Conservation (phyloP, 2,888 invertebrate species). For the Mimas tiliae region DNA sequence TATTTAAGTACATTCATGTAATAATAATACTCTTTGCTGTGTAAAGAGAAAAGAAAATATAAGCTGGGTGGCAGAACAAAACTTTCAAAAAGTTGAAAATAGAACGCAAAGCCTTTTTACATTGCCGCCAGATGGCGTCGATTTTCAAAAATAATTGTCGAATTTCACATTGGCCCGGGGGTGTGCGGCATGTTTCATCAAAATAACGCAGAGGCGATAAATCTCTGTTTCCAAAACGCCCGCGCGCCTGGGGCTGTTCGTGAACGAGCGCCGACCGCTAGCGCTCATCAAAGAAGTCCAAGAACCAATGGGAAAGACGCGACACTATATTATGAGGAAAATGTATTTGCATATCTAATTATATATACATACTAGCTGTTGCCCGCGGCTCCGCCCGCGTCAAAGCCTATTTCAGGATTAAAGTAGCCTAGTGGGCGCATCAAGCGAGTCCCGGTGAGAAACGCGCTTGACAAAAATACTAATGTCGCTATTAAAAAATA, state of each 20-base stretch:
- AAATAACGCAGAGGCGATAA: slow-evolving; percentile 52
- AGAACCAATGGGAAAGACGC: neutral
- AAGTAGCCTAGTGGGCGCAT: too few species aligned
- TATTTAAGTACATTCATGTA: neutral
- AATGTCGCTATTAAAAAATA: too few species aligned
- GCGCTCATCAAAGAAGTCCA: slow-evolving; percentile 26
- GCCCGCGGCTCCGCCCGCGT: too few species aligned
- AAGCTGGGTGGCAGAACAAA: neutral
- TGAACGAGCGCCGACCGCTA: slow-evolving; percentile 43
- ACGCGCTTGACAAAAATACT: too few species aligned
- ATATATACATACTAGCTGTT: too few species aligned
- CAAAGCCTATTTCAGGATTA: too few species aligned
- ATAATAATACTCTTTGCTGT: too few species aligned
- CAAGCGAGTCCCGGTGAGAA: too few species aligned
- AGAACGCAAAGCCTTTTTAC: slow-evolving; percentile 16
- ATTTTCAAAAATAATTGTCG: slow-evolving; percentile 44
- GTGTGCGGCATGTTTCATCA: slow-evolving; percentile 52
- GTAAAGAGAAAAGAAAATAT: too few species aligned
- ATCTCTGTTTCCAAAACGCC: slow-evolving; percentile 55
- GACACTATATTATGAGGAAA: neutral
- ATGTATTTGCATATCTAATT: too few species aligned
- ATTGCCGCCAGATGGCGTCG: slow-evolving; percentile 17
- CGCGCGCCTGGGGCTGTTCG: slow-evolving; percentile 53
- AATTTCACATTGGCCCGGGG: slow-evolving; percentile 40
- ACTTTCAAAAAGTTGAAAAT: slow-evolving; percentile 9